A percentile compares a stretch with the other conserved stretches of the same genome.
These are phyloP conservation scores for Chironomus tepperi DNA, from an alignment of 1,140 invertebrate genomes.

Conservation along the genomic window DNA sequence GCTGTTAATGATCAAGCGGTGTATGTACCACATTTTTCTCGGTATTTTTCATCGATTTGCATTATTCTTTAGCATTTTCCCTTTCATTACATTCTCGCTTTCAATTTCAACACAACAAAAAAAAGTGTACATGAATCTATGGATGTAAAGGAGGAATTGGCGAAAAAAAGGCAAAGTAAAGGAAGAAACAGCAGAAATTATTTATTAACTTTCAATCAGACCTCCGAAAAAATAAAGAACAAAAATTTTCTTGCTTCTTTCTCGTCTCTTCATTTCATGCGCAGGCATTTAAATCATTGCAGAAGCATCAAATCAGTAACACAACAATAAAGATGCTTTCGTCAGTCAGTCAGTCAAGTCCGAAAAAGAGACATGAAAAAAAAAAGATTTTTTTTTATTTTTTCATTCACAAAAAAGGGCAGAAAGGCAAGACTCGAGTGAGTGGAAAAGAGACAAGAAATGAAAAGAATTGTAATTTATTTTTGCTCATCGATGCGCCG, in stretches of 20 bases:
- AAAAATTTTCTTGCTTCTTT: not conserved
- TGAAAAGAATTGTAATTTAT: not conserved
- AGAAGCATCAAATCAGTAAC: constrained; percentile 12
- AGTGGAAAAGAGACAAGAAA: too few species aligned
- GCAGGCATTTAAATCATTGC: constrained; percentile 12
- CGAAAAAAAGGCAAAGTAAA: not conserved
- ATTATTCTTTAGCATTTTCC: not conserved
- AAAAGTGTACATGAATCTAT: not conserved
- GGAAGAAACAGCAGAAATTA: constrained; percentile 3
- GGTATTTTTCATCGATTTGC: constrained; percentile 7
- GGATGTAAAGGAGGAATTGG: too few species aligned
- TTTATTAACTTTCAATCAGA: constrained; percentile 14
- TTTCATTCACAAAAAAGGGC: constrained; percentile 23
- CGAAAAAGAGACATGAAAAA: not conserved
- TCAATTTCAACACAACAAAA: not conserved
- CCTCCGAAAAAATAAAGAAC: not conserved
- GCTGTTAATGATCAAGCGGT: constrained; percentile 6
- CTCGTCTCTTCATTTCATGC: not conserved
- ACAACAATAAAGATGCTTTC: constrained; percentile 13
- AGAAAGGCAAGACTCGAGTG: not conserved
- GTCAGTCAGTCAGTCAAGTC: not conserved
- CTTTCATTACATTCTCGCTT: constrained; percentile 13
- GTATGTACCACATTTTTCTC: constrained; percentile 10
- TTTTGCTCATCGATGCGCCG: not conserved
- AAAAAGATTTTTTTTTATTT: not conserved